A percentile compares a stretch with the other conserved stretches of the same genome.
Evolutionary conservation across 1,140 invertebrate genomes (phyloP).

Genomic region (Drosophila yakuba): DNA sequence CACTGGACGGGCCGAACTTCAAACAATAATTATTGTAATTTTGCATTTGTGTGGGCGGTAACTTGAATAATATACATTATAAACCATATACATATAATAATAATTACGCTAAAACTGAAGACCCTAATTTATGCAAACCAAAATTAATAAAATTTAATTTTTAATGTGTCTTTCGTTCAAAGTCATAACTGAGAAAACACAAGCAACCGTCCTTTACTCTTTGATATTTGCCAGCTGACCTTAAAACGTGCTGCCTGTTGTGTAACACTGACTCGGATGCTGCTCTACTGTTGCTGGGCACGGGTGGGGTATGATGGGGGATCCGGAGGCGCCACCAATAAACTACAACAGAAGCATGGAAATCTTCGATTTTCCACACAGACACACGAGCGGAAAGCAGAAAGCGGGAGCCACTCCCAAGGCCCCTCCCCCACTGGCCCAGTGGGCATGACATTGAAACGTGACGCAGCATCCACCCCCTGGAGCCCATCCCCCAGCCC

Average conservation of each 20-base stretch:
- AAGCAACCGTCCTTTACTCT: constrained; percentile 28
- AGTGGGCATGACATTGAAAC: constrained; percentile 72
- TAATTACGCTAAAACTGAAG: constrained; percentile 69
- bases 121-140: constrained; percentile 77
- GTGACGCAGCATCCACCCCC: constrained; percentile 57
- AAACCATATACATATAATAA: constrained; percentile 65
- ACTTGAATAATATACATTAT: constrained; percentile 50
- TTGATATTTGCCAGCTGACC: constrained; percentile 69
- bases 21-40: constrained; percentile 84
- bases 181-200: constrained; percentile 66
- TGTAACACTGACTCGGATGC: constrained; percentile 69
- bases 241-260: constrained; percentile 65
- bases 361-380: constrained; percentile 71
- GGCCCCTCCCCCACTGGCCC: constrained; percentile 7
- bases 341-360: constrained; percentile 56
- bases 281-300: constrained; percentile 21
- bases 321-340: constrained; percentile 51
- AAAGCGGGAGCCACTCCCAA: constrained; percentile 20
- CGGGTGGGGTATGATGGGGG: not conserved
- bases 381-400: constrained; percentile 25
- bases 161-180: constrained; percentile 85
- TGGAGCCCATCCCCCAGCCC: constrained; percentile 13
- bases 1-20: constrained; percentile 29
- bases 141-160: constrained; percentile 83
- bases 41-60: constrained; percentile 72